These are phyloP conservation scores for Scaptomyza reducta DNA, from an alignment of 2,888 invertebrate genomes.

Conservation along the genomic window DNA sequence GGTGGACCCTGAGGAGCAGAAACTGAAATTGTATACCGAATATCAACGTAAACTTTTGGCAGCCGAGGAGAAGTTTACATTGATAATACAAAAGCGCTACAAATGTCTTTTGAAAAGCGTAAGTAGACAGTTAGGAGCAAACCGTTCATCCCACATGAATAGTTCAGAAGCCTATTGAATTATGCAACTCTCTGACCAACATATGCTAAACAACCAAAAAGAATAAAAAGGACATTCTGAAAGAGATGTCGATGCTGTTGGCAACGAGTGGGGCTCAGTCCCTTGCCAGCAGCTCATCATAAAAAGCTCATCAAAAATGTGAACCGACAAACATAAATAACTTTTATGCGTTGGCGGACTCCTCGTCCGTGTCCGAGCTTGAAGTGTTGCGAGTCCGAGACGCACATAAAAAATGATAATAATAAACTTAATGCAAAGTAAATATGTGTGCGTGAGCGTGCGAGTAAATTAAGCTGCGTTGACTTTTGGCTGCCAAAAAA, in stretches of 20 bases:
- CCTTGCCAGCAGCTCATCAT: slow-evolving; percentile 51
- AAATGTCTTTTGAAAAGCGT: slow-evolving; percentile 82
- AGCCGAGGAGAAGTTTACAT: slow-evolving; percentile 74
- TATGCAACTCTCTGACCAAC: slow-evolving; percentile 62
- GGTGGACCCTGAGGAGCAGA: slow-evolving; percentile 82
- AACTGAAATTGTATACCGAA: slow-evolving; percentile 60
- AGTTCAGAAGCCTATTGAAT: slow-evolving; percentile 39
- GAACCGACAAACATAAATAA: slow-evolving; percentile 70
- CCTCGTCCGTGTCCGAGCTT: slow-evolving; percentile 11
- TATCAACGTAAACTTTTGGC: slow-evolving; percentile 61
- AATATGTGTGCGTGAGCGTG: slow-evolving; percentile 72
- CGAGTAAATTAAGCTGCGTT: slow-evolving; percentile 73
- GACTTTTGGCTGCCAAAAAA: slow-evolving; percentile 48
- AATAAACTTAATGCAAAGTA: slow-evolving; percentile 78
- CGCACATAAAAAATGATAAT: slow-evolving; percentile 76
- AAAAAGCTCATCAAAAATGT: slow-evolving; percentile 75
- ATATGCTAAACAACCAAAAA: slow-evolving; percentile 39
- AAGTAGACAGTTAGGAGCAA: slow-evolving; percentile 47
- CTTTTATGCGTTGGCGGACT: slow-evolving; percentile 60
- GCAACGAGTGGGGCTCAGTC: slow-evolving; percentile 11
- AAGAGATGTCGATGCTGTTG: slow-evolving; percentile 32
- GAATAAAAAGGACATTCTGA: slow-evolving; percentile 1
- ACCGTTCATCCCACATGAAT: neutral
- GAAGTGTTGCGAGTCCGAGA: slow-evolving; percentile 29
- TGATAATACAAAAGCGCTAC: slow-evolving; percentile 77